Evolutionary conservation across 2,113 vertebrate genomes (phyloP).

Genomic region (Arenaria interpres): DNA sequence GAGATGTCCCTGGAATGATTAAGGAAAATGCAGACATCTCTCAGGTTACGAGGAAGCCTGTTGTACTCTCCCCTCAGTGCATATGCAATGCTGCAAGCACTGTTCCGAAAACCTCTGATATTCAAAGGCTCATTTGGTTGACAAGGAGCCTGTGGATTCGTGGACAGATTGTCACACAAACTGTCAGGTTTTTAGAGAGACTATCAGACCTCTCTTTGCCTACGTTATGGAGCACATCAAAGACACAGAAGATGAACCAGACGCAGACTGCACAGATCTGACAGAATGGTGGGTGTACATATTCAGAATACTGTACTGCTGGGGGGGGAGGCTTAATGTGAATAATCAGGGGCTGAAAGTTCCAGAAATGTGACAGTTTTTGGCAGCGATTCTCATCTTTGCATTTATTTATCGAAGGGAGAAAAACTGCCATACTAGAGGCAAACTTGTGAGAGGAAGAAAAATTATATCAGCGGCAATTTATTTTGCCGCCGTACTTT

Average conservation of each 20-base stretch:
- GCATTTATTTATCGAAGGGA: slow-evolving; percentile 63
- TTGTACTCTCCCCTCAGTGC: slow-evolving; percentile 35
- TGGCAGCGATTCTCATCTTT: slow-evolving; percentile 60
- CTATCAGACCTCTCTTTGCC: slow-evolving; percentile 72
- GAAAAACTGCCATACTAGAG: slow-evolving; percentile 57
- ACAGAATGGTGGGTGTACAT: slow-evolving; percentile 67
- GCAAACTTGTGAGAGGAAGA: slow-evolving; percentile 55
- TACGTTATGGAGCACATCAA: slow-evolving; percentile 48
- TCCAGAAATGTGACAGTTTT: slow-evolving; percentile 70
- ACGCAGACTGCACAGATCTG: slow-evolving; percentile 67
- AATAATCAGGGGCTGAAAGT: slow-evolving; percentile 70
- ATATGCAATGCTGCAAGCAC: slow-evolving; percentile 36
- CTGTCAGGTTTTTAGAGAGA: slow-evolving; percentile 79
- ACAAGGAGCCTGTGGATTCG: slow-evolving; percentile 60
- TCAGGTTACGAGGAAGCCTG: slow-evolving; percentile 49
- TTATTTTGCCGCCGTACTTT: slow-evolving; percentile 42
- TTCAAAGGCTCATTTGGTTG: slow-evolving; percentile 69
- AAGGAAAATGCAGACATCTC: slow-evolving; percentile 58
- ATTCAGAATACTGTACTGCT: slow-evolving; percentile 43
- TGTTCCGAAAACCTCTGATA: slow-evolving; percentile 45
- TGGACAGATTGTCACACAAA: slow-evolving; percentile 77
- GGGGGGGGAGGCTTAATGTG: slow-evolving; percentile 34
- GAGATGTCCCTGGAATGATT: slow-evolving; percentile 67
- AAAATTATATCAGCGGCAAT: slow-evolving; percentile 51
- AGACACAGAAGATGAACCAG: slow-evolving; percentile 66